Conservation (phyloP, 2,888 invertebrate species). For the Apamea anceps region DNA sequence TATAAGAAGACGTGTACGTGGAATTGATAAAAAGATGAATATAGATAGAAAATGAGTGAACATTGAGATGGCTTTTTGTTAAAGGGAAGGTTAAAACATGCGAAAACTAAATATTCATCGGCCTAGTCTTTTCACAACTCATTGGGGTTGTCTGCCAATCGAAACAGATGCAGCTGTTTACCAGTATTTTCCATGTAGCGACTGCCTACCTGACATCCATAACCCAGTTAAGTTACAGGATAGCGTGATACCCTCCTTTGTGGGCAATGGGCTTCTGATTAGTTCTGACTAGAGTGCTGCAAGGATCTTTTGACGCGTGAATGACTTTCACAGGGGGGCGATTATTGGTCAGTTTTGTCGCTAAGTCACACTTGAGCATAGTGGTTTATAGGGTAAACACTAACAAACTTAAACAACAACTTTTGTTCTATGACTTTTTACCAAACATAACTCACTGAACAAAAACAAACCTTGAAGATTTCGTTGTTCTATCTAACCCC, state of each 20-base stretch:
- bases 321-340: background rate
- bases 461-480: too few species aligned
- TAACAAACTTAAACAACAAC: too few species aligned
- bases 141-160: background rate
- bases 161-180: background rate
- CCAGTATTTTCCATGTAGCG: background rate
- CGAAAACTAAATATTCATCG: background rate
- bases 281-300: background rate
- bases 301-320: background rate
- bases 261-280: background rate
- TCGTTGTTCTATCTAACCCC: too few species aligned
- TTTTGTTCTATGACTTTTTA: too few species aligned
- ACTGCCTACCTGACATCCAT: background rate
- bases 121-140: background rate
- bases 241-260: background rate
- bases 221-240: background rate
- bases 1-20: background rate
- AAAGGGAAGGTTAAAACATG: background rate
- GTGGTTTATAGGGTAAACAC: background rate
- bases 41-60: background rate
- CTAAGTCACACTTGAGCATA: background rate
- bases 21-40: background rate
- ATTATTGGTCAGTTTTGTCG: background rate
- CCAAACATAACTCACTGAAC: too few species aligned
- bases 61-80: background rate